Evolutionary conservation across 2,113 vertebrate genomes (phyloP).

Genomic region (Leucopsar rothschildi): DNA sequence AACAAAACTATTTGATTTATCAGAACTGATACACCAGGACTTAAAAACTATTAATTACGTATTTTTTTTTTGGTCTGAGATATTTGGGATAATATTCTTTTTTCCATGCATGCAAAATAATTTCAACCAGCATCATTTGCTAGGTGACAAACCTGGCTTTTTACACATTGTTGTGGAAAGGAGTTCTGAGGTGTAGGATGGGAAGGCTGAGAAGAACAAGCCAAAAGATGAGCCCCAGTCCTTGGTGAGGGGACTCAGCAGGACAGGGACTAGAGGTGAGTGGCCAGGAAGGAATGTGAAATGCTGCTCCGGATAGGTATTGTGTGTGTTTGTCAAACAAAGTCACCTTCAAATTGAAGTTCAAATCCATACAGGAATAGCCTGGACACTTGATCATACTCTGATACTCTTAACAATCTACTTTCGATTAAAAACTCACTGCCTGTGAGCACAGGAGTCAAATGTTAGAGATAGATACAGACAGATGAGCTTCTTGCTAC

Average conservation of each 20-base stretch:
- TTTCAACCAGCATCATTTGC: neutral
- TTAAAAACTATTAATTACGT: neutral
- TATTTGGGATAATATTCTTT: neutral
- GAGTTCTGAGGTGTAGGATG: neutral
- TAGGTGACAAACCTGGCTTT: neutral
- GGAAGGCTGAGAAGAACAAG: neutral
- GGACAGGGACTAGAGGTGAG: neutral
- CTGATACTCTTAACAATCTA: neutral
- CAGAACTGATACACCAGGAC: neutral
- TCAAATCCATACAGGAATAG: neutral
- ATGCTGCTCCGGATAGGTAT: neutral
- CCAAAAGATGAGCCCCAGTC: neutral
- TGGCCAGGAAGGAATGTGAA: neutral
- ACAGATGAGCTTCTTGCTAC: neutral
- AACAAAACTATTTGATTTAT: neutral
- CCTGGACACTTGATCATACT: neutral
- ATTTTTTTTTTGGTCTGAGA: neutral
- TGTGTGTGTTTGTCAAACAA: neutral
- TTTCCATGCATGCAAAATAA: neutral
- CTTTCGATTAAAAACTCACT: neutral
- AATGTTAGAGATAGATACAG: neutral
- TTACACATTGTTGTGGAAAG: neutral
- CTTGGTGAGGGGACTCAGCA: neutral
- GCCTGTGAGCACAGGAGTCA: conserved; percentile 8
- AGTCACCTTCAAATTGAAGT: neutral